Conservation (phyloP, 2,888 invertebrate genomes). For the Rhagonycha lutea region DNA sequence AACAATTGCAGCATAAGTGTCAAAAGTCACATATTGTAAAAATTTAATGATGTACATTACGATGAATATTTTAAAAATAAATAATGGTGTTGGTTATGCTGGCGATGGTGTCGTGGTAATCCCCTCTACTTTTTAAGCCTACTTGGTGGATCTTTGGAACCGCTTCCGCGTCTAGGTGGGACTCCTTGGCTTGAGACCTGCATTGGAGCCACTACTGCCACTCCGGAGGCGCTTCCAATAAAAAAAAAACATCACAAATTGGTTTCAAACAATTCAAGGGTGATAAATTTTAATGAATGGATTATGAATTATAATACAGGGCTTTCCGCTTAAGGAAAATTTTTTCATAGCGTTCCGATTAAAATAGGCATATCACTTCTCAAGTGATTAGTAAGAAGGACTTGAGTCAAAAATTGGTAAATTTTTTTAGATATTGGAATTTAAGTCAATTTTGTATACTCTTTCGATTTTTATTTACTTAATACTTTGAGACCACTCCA, state of each 20-base stretch:
- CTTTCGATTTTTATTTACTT: too few species aligned
- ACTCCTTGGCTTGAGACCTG: constrained; percentile 58
- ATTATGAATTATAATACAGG: constrained; percentile 29
- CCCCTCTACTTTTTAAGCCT: constrained; percentile 49
- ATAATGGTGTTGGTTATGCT: background rate
- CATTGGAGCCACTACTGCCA: constrained; percentile 62
- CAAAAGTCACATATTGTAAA: background rate
- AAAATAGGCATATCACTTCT: too few species aligned
- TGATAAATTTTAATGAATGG: constrained; percentile 27
- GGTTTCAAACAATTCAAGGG: constrained; percentile 41
- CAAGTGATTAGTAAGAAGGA: too few species aligned
- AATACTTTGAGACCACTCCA: too few species aligned
- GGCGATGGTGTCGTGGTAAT: background rate
- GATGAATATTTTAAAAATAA: background rate
- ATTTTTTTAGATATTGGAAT: too few species aligned
- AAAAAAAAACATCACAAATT: constrained; percentile 55
- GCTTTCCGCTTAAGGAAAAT: background rate
- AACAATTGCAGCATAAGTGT: background rate
- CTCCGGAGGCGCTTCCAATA: constrained; percentile 58
- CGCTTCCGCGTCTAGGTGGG: constrained; percentile 64
- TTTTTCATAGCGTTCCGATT: background rate
- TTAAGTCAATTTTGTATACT: too few species aligned
- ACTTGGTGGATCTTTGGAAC: constrained; percentile 52
- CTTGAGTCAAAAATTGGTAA: too few species aligned
- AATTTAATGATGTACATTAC: background rate